Evolutionary conservation across 2,797 vertebrate species (phyloP).

Genomic region (Harpagifer antarcticus): DNA sequence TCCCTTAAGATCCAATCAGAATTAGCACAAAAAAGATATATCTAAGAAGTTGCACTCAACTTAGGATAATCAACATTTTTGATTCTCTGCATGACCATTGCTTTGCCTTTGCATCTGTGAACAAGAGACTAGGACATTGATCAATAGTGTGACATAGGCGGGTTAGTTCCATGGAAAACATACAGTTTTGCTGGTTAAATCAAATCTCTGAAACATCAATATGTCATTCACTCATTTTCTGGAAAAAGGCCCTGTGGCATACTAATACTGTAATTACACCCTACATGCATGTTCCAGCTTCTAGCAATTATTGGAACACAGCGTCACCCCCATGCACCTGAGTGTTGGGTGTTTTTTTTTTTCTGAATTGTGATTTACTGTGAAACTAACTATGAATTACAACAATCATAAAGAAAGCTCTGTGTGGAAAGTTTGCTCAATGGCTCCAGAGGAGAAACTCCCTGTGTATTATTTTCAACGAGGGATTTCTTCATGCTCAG

Average conservation of each 20-base stretch:
- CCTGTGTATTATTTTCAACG: conserved; percentile 13
- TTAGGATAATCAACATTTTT: too few species aligned
- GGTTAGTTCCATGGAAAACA: background rate
- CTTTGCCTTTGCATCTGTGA: background rate
- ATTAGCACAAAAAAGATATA: background rate
- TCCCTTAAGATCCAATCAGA: background rate
- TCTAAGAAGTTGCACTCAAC: background rate
- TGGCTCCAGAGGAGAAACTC: conserved; percentile 4
- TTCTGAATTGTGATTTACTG: conserved; percentile 52
- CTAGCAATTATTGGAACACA: conserved; percentile 51
- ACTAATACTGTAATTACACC: conserved; percentile 49
- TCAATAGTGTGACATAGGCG: background rate
- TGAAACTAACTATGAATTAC: conserved; percentile 38
- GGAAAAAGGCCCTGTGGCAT: conserved; percentile 32
- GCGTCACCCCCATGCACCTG: conserved; percentile 37
- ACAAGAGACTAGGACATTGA: too few species aligned
- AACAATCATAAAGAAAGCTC: conserved; percentile 42
- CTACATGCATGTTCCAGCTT: conserved; percentile 29
- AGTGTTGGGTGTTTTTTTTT: conserved; percentile 41
- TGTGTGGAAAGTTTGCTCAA: conserved; percentile 19
- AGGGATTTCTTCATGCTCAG: conserved; percentile 21
- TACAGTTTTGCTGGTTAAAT: conserved; percentile 23
- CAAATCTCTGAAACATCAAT: conserved; percentile 10
- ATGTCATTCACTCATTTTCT: conserved; percentile 1
- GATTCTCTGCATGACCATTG: background rate